Evolutionary conservation across 2,113 vertebrate species (phyloP).

Genomic region (Pagrus major): DNA sequence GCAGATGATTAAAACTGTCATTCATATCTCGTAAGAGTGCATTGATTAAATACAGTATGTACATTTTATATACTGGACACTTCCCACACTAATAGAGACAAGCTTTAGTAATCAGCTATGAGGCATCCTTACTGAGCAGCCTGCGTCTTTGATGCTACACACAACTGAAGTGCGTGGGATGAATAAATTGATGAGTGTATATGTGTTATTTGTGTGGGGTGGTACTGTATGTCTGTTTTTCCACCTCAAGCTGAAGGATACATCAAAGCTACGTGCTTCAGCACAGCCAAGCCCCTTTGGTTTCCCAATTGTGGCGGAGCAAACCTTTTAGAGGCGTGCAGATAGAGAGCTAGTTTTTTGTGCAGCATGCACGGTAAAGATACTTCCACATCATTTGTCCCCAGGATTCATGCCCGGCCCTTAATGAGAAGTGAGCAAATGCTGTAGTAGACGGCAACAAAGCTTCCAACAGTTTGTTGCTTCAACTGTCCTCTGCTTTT

Average conservation of each 20-base stretch:
- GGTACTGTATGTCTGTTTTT: slow-evolving; percentile 2
- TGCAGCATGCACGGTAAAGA: slow-evolving; percentile 2
- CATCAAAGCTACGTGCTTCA: slow-evolving; percentile 36
- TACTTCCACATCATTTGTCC: slow-evolving; percentile 5
- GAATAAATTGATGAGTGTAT: slow-evolving; percentile 34
- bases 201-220: slow-evolving; percentile 11
- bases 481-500: slow-evolving; percentile 10
- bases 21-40: background rate
- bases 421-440: slow-evolving; percentile 11
- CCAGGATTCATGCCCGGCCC: slow-evolving; percentile 1
- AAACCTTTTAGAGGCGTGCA: slow-evolving; percentile 9
- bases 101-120: slow-evolving; percentile 31
- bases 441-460: background rate
- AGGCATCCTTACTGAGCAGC: background rate
- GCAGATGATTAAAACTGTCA: slow-evolving; percentile 9
- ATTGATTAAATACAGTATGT: background rate
- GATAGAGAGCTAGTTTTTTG: slow-evolving; percentile 25
- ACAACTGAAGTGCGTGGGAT: slow-evolving; percentile 25
- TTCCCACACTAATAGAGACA: slow-evolving; percentile 22
- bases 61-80: background rate
- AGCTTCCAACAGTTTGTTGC: slow-evolving; percentile 6
- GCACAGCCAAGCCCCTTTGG: slow-evolving; percentile 1
- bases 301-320: slow-evolving; percentile 3
- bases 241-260: slow-evolving; percentile 33
- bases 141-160: slow-evolving; percentile 38